Base-by-base conservation (phyloP, 2,113 vertebrate species). In the Callipepla californica region DNA sequence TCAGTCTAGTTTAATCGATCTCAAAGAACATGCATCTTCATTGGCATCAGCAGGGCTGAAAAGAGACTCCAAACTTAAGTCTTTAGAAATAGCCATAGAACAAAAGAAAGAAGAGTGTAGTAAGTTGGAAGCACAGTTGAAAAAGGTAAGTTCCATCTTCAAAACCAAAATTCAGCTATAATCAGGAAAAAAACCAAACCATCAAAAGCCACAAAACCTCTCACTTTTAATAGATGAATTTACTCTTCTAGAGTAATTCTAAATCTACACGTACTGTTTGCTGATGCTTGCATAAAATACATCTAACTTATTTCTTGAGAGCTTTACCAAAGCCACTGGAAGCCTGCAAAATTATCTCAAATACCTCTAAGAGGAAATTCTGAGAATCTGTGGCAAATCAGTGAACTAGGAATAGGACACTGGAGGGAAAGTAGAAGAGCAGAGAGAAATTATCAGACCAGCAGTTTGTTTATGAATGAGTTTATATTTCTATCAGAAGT, bases 81-180 rank as follows among this genome's bases (percentile, higher is more conserved):
- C 99, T 83, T 98, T 99, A 97, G 99, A 99, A 98, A 99, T 99
- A 88, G 99, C 99, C 95, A 99, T 99, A 44, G 99, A 99, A 97
- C 99, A 99, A 98, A 99, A 99, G 98, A 99, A 99, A 97, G 99
- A 99, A 96, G 99, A 99, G 97, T 99, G 99, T 97, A 99, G 98
- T 98, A 99, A 99, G 97, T 98, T 99, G 98, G 99, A 99, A 98
- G 99, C 99, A 58, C 99, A 99, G 97, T 98, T 99, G 91, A 98
- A 98, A 97, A 98, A 98, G 98, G 98, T 98, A 98, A 98, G 97
- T 96, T 91, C 76, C 62, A 23, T 92, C 78, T 91, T 87, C 50
- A 94, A 53, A 93, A 70, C 70, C 40, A 42, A 80, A 45, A 50
- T 12, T 17, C 23, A 59, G 61, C 55, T 42, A 73, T n/a, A 58